Evolutionary conservation across 2,113 vertebrate genomes (phyloP).

Genomic region (Labeo catla): DNA sequence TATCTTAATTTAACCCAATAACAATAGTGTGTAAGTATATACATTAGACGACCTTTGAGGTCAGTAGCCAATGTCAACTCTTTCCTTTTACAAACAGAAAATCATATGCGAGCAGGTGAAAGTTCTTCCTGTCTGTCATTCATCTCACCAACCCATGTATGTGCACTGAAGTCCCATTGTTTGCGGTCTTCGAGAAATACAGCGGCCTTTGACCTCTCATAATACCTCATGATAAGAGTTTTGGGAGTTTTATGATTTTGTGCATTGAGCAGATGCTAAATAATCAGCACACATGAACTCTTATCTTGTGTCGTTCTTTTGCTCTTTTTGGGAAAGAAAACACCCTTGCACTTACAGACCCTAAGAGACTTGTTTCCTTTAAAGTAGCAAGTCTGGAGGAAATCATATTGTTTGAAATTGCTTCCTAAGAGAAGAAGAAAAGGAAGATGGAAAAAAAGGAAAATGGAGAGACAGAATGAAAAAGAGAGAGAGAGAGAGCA

Average conservation of each 20-base stretch:
- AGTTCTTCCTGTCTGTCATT: slow-evolving; percentile 34
- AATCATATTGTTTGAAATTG: slow-evolving; percentile 67
- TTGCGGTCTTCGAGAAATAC: slow-evolving; percentile 8
- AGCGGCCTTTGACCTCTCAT: not conserved
- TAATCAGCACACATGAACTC: slow-evolving; percentile 5
- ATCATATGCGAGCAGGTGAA: slow-evolving; percentile 36
- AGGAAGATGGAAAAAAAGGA: slow-evolving; percentile 39
- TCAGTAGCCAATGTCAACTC: slow-evolving; percentile 10
- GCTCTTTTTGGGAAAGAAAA: slow-evolving; percentile 40
- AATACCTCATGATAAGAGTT: slow-evolving; percentile 30
- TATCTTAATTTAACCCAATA: not conserved
- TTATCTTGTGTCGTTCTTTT: slow-evolving; percentile 3
- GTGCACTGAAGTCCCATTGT: slow-evolving; percentile 13
- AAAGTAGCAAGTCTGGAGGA: slow-evolving; percentile 57
- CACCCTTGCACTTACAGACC: slow-evolving; percentile 48
- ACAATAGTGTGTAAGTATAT: not conserved
- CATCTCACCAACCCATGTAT: not conserved
- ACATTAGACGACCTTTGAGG: not conserved
- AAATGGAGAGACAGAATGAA: not conserved
- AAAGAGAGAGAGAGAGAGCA: slow-evolving; percentile 9
- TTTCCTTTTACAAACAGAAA: slow-evolving; percentile 8
- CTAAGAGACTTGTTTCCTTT: slow-evolving; percentile 42
- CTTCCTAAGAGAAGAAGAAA: slow-evolving; percentile 62
- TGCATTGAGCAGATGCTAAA: not conserved
- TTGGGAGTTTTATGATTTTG: not conserved